Percentiles rank a stretch among this genome's conserved stretches.
These are phyloP conservation scores for Serripes groenlandicus DNA, from an alignment of 2,888 invertebrate genomes.

Conservation along the genomic window DNA sequence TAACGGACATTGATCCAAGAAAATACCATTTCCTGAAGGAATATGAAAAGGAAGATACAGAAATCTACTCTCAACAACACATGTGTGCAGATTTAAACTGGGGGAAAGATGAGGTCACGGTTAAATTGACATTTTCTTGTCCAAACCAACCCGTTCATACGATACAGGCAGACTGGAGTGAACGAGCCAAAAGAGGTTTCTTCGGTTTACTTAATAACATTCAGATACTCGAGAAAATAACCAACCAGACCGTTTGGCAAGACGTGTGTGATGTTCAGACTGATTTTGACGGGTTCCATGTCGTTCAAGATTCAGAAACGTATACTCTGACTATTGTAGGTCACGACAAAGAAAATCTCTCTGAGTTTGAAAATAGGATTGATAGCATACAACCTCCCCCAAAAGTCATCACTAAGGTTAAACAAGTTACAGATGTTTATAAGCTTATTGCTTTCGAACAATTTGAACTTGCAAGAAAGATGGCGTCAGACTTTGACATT, in stretches of 20 bases:
- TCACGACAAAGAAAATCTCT: constrained; percentile 11
- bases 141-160: background rate
- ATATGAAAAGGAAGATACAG: constrained; percentile 18
- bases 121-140: constrained; percentile 28
- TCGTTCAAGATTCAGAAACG: background rate
- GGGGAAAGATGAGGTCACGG: constrained; percentile 14
- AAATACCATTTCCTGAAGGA: constrained; percentile 36
- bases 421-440: constrained; percentile 9
- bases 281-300: constrained; percentile 12
- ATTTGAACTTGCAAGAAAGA: background rate
- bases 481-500: background rate
- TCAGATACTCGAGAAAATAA: constrained; percentile 1
- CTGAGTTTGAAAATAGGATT: constrained; percentile 7
- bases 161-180: constrained; percentile 6
- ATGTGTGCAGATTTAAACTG: constrained; percentile 22
- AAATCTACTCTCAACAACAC: background rate
- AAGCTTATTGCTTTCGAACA: constrained; percentile 31
- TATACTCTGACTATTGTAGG: constrained; percentile 16
- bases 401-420: constrained; percentile 12
- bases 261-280: background rate
- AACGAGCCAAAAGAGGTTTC: constrained; percentile 3
- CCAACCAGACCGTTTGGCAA: constrained; percentile 16
- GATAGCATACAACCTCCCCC: constrained; percentile 41
- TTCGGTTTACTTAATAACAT: constrained; percentile 5
- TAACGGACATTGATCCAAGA: constrained; percentile 10